Conservation (phyloP, 1,140 invertebrate genomes). For the Drosophila trapezifrons region DNA sequence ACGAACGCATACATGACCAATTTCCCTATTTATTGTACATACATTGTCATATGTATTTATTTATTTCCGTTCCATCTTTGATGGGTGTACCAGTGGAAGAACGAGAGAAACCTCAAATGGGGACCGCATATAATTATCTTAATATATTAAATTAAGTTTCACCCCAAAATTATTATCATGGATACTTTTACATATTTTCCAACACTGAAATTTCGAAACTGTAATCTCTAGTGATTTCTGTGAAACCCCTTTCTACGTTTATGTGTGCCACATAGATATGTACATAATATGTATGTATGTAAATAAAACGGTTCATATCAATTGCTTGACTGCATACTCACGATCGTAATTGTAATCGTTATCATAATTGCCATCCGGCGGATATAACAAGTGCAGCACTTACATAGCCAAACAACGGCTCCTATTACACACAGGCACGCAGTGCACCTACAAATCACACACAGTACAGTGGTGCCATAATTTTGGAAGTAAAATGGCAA, state of each 20-base stretch:
- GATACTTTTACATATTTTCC: neutral
- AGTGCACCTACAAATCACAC: neutral
- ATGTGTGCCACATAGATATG: no score
- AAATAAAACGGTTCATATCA: constrained; percentile 23
- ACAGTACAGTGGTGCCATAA: neutral
- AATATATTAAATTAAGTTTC: neutral
- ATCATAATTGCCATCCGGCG: constrained; percentile 40
- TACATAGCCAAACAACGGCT: neutral
- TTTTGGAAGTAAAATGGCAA: neutral
- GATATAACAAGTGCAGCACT: constrained; percentile 33
- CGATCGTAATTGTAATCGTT: constrained; percentile 4
- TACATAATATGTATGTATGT: constrained; percentile 2
- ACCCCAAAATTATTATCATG: neutral
- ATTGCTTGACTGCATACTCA: constrained; percentile 10
- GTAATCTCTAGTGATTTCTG: no score
- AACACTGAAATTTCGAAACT: no score
- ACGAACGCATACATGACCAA: constrained; percentile 15
- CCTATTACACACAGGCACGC: neutral
- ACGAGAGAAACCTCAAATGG: constrained; percentile 5
- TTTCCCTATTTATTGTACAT: constrained; percentile 26
- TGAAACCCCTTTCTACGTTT: no score
- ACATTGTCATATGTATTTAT: constrained; percentile 12
- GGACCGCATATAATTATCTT: neutral
- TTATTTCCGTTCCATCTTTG: constrained; percentile 47
- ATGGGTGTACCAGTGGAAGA: constrained; percentile 8